Evolutionary conservation across 64 coral and sea anemone species (phyloP), one percentile per base, ranked within the genome.

Genomic region (Platygyra sinensis): DNA sequence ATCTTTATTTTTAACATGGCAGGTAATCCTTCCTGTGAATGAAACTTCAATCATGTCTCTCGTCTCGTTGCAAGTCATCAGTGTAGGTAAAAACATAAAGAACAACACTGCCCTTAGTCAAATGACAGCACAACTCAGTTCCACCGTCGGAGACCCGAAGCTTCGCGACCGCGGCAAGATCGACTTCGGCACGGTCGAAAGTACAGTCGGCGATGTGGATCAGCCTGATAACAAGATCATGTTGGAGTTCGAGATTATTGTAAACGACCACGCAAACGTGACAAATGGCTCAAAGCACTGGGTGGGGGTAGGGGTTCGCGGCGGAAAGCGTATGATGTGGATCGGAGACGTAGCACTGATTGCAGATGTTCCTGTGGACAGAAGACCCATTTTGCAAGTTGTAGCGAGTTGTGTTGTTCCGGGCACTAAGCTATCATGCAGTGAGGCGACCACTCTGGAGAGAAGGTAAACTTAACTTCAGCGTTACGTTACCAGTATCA

Each of bases 301-400:
- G 96, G 89, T 90, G 2, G 96, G 89, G 10, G 90, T 98, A 0
- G 96, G 96, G 52, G 96, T 98, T 6, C 72, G 82, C 13, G 96
- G 96, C 8, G 93, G 96, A 18, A 80, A 90, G 36, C 90, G 93
- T 0, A 98, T 98, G 96, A 95, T 98, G 90, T 98, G 96, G 96
- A 93, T 98, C 11, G 90, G 96, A 28, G 93, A 98, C 61, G 80
- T 92, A 2, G 90, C 93, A 13, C 32, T 98, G 28, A 95, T 78
- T 38, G 87, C 93, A 0, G 80, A 89, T 10, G 75, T 95, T 71
- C 74, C 90, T n/a, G 28, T 22, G 4, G 72, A 87, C 12, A 94
- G 93, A 31, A 90, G 89, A 67, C 96, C 96, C 0, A 72, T 94
- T 19, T 89, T 98, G 20, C 76, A 89, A 36, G 67, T 98, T 50